Percentiles rank a stretch among this genome's conserved stretches.
Conservation (phyloP, 2,888 invertebrate genomes). For the Athripsodes cinereus region DNA sequence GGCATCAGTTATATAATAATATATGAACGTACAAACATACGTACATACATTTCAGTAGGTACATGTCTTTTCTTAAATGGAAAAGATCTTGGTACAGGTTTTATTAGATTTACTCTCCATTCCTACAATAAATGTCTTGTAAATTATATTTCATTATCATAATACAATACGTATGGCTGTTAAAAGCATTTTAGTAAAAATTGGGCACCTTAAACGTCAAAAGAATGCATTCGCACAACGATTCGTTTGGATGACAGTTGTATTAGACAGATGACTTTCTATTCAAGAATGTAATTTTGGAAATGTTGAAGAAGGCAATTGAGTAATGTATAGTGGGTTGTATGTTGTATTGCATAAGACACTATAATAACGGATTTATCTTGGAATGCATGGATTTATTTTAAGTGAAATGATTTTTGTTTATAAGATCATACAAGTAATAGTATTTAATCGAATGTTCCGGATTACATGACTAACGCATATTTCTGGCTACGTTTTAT, state of each 20-base stretch:
- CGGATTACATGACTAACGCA: too few species aligned
- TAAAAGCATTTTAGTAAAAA: too few species aligned
- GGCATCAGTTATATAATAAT: too few species aligned
- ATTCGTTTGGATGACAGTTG: too few species aligned
- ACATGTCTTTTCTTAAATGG: background rate
- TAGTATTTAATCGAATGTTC: too few species aligned
- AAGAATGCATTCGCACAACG: too few species aligned
- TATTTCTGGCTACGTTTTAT: too few species aligned
- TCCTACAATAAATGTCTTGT: constrained; percentile 6
- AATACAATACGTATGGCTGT: too few species aligned
- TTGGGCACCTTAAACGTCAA: too few species aligned
- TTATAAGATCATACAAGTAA: constrained; percentile 1
- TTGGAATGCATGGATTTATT: background rate
- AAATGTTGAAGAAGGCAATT: background rate
- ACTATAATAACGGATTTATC: background rate
- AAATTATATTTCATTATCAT: too few species aligned
- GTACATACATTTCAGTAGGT: too few species aligned
- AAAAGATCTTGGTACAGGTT: constrained; percentile 6
- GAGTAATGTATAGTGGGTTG: background rate
- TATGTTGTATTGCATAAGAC: background rate
- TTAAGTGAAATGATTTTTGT: constrained; percentile 12
- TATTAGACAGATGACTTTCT: background rate
- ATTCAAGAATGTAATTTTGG: background rate
- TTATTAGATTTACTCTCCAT: constrained; percentile 2
- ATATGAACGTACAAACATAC: too few species aligned